Evolutionary conservation across 2,797 vertebrate genomes (phyloP).

Genomic region (Acanthiza pusilla): DNA sequence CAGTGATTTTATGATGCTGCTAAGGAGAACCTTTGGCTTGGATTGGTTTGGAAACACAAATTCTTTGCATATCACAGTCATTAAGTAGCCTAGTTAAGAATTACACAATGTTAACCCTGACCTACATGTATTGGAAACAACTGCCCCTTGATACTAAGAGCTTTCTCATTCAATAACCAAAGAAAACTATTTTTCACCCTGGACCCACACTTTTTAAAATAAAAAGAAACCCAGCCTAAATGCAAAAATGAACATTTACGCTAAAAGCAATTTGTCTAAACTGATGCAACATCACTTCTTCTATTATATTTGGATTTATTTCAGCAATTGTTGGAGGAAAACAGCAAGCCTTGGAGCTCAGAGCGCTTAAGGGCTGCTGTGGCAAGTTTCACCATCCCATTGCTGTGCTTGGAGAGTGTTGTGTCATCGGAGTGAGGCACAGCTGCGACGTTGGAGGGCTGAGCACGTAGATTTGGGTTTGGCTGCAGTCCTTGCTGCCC

Average conservation of each 20-base stretch:
- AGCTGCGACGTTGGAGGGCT: background rate
- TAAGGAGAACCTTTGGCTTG: slow-evolving; percentile 37
- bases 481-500: background rate
- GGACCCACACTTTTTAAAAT: background rate
- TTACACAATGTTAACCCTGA: slow-evolving; percentile 37
- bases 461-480: background rate
- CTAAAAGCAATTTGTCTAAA: background rate
- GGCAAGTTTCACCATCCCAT: background rate
- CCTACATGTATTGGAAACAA: slow-evolving; percentile 3
- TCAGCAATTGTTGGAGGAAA: slow-evolving; percentile 24
- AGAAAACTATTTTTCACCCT: background rate
- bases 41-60: slow-evolving; percentile 43
- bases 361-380: background rate
- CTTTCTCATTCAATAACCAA: background rate
- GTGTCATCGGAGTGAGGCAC: background rate
- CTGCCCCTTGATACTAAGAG: background rate
- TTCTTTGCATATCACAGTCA: slow-evolving; percentile 49
- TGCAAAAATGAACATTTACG: background rate
- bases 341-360: background rate
- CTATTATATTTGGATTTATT: slow-evolving; percentile 25
- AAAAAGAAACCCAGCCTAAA: background rate
- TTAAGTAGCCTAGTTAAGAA: slow-evolving; percentile 30
- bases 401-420: background rate
- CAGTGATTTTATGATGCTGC: slow-evolving; percentile 37
- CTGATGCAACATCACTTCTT: background rate